Conservation (phyloP, 2,113 vertebrate genomes). For the Mormyrus iriodes region DNA sequence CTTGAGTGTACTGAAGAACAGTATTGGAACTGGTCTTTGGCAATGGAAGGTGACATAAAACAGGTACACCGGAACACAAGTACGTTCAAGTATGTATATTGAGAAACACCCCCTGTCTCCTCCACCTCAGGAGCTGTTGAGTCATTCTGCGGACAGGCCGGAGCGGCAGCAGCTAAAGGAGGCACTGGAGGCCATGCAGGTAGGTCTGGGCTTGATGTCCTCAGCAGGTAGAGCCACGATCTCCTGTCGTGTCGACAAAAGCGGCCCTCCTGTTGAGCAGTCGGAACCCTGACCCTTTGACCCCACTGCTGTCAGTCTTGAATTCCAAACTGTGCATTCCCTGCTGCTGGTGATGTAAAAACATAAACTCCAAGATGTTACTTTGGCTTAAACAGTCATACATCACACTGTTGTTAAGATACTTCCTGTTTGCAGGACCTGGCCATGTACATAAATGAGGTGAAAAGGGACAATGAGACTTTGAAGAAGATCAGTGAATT, state of each 20-base stretch:
- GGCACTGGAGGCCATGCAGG: slow-evolving; percentile 96
- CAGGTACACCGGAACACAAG: not conserved
- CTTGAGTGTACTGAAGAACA: too few relatives aligned
- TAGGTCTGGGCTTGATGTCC: slow-evolving; percentile 22
- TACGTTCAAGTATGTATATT: not conserved
- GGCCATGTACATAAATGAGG: slow-evolving; percentile 98
- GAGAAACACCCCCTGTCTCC: not conserved
- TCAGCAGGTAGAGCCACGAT: not conserved
- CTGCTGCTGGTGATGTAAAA: not conserved
- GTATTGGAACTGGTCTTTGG: not conserved
- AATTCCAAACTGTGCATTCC: not conserved
- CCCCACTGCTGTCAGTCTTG: not conserved
- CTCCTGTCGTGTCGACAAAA: not conserved
- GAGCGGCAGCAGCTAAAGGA: slow-evolving; percentile 90
- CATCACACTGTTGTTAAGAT: not conserved
- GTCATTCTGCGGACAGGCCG: slow-evolving; percentile 78
- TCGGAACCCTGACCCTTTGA: not conserved
- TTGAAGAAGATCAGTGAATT: slow-evolving; percentile 97
- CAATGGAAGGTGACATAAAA: not conserved
- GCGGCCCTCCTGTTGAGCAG: not conserved
- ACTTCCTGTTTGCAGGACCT: slow-evolving; percentile 67
- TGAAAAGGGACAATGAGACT: slow-evolving; percentile 96
- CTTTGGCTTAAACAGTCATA: not conserved
- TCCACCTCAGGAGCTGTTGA: slow-evolving; percentile 77
- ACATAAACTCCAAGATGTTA: not conserved